Evolutionary conservation across 2,113 vertebrate genomes (phyloP).

Genomic region (Phrynosoma blainvillii): DNA sequence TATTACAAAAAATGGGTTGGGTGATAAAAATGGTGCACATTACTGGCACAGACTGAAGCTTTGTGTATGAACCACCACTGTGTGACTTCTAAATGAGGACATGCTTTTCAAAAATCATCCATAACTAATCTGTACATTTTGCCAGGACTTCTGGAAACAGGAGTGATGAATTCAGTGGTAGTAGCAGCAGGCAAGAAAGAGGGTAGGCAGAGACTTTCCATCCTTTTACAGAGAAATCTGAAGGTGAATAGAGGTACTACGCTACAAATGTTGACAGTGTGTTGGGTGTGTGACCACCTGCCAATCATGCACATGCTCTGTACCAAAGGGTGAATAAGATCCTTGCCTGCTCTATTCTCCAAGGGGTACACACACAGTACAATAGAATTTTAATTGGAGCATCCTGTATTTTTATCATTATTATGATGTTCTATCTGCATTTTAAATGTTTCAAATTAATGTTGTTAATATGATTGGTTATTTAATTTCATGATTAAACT

Average conservation of each 20-base stretch:
- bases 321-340: neutral
- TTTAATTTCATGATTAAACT: too few relatives aligned
- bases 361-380: too few relatives aligned
- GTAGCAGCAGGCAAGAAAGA: constrained; percentile 39
- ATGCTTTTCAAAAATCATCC: constrained; percentile 70
- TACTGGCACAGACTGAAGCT: constrained; percentile 78
- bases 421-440: too few relatives aligned
- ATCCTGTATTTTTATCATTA: too few relatives aligned
- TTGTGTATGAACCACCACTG: constrained; percentile 66
- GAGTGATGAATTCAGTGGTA: constrained; percentile 63
- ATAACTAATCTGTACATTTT: constrained; percentile 63
- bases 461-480: too few relatives aligned
- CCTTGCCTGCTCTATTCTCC: too few relatives aligned
- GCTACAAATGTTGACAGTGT: neutral
- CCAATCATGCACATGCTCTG: neutral
- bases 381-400: too few relatives aligned
- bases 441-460: too few relatives aligned
- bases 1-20: constrained; percentile 73
- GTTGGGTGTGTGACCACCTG: neutral
- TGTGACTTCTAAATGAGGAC: constrained; percentile 73
- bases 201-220: neutral
- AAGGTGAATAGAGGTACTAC: constrained; percentile 11
- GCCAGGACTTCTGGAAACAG: constrained; percentile 60
- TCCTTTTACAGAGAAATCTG: neutral
- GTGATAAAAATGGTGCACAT: constrained; percentile 70